Percentiles rank a stretch among this genome's conserved stretches.
Conservation (phyloP, 2,113 vertebrate genomes). For the Herpailurus yagouaroundi region DNA sequence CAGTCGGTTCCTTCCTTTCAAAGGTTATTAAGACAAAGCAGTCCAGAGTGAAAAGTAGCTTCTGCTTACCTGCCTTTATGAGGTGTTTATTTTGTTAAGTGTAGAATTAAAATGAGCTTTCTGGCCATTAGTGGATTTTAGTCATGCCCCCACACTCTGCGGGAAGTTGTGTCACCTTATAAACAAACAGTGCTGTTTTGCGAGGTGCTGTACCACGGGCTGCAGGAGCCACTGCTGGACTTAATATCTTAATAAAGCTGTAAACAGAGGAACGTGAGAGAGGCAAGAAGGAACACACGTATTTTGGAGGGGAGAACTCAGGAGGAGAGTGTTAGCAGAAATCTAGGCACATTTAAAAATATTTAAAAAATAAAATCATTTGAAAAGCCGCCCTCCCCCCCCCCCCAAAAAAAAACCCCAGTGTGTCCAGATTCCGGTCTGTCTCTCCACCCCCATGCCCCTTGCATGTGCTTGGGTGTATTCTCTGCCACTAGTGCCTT, state of each 20-base stretch:
- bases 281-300: not conserved
- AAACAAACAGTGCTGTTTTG: constrained; percentile 66
- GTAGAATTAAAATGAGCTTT: constrained; percentile 73
- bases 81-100: constrained; percentile 77
- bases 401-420: not conserved
- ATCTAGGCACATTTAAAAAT: constrained; percentile 17
- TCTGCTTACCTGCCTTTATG: constrained; percentile 75
- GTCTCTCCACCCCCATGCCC: fast-evolving
- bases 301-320: not conserved
- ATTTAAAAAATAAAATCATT: not conserved
- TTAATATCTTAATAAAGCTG: constrained; percentile 49
- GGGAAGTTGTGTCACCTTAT: constrained; percentile 35
- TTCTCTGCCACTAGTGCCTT: not conserved
- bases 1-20: constrained; percentile 12
- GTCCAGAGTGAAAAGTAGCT: constrained; percentile 54
- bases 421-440: not conserved
- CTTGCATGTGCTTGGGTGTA: not conserved
- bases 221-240: not conserved
- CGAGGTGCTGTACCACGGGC: constrained; percentile 10
- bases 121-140: constrained; percentile 35
- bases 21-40: constrained; percentile 56
- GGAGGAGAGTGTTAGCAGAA: not conserved
- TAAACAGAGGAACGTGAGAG: constrained; percentile 11
- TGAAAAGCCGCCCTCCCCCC: not conserved
- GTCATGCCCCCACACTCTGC: constrained; percentile 35